Percentiles rank a stretch among this genome's conserved stretches.
These are phyloP conservation scores for Epinephelus malabaricus DNA, from an alignment of 2,797 vertebrate genomes.

Conservation along the genomic window DNA sequence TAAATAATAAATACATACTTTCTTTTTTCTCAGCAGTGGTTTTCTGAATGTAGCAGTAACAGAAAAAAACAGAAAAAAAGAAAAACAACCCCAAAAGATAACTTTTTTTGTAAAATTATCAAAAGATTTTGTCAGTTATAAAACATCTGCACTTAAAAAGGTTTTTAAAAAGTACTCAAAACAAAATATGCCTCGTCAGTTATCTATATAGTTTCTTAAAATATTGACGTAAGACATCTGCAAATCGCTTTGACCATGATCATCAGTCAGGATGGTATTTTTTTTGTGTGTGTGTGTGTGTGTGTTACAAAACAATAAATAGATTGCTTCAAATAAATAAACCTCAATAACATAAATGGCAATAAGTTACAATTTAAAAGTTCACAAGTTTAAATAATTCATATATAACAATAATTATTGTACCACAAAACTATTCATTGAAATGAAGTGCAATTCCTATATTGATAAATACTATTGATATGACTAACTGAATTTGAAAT, in stretches of 20 bases:
- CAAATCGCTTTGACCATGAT: constrained; percentile 70
- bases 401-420: constrained; percentile 94
- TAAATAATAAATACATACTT: constrained; percentile 96
- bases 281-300: constrained; percentile 74
- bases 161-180: constrained; percentile 92
- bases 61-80: constrained; percentile 83
- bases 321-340: constrained; percentile 93
- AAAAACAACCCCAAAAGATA: constrained; percentile 78
- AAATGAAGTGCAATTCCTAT: constrained; percentile 97
- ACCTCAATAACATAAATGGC: constrained; percentile 86
- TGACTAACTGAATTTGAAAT: constrained; percentile 80
- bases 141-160: constrained; percentile 96
- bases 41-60: constrained; percentile 78
- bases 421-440: constrained; percentile 91
- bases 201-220: constrained; percentile 86
- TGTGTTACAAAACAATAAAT: constrained; percentile 92
- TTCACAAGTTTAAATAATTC: constrained; percentile 94
- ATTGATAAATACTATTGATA: constrained; percentile 92
- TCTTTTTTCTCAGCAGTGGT: constrained; percentile 83
- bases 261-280: constrained; percentile 73
- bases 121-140: constrained; percentile 94
- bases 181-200: constrained; percentile 90
- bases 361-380: constrained; percentile 95
- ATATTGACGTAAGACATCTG: constrained; percentile 81
- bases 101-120: constrained; percentile 91